phyloP scores from a whole-genome alignment of 2,888 invertebrate genomes.

The Capitulum mitella region DNA sequence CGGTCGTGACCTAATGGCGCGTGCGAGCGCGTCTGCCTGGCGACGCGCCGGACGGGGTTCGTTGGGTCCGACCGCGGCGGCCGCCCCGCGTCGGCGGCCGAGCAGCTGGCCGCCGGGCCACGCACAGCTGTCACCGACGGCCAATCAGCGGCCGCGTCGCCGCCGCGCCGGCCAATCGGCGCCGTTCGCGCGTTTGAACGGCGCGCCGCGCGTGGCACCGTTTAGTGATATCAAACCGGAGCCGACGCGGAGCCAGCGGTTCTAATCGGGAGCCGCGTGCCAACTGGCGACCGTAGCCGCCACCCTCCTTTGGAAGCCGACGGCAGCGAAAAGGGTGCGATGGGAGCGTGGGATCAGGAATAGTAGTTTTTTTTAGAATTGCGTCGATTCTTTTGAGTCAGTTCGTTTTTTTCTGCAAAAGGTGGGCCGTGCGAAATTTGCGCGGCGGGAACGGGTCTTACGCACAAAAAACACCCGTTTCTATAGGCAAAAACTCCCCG shows the following conservation, averaged over 20 bases:
- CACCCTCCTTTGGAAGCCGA: too few species aligned
- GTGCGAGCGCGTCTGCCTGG: neutral
- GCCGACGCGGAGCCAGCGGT: too few species aligned
- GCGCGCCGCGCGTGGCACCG: neutral
- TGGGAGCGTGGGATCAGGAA: too few species aligned
- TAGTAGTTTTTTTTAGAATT: too few species aligned
- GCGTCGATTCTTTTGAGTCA: too few species aligned
- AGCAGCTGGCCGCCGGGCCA: neutral
- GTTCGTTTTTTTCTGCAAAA: neutral
- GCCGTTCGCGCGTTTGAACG: neutral
- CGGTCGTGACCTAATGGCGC: neutral
- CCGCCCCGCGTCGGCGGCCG: neutral
- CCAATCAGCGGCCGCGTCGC: neutral
- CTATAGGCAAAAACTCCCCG: neutral
- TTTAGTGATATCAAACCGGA: neutral
- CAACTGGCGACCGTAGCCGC: too few species aligned
- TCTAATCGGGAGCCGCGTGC: too few species aligned
- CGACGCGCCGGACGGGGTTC: neutral
- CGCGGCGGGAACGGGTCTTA: neutral
- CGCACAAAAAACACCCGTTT: neutral
- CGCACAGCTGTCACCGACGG: neutral
- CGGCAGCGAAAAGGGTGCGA: too few species aligned
- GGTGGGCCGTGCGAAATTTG: neutral
- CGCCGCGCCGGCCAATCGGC: neutral
- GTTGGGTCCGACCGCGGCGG: neutral